Conservation (phyloP, 2,888 invertebrate species). For the Balanococcus diminutus region DNA sequence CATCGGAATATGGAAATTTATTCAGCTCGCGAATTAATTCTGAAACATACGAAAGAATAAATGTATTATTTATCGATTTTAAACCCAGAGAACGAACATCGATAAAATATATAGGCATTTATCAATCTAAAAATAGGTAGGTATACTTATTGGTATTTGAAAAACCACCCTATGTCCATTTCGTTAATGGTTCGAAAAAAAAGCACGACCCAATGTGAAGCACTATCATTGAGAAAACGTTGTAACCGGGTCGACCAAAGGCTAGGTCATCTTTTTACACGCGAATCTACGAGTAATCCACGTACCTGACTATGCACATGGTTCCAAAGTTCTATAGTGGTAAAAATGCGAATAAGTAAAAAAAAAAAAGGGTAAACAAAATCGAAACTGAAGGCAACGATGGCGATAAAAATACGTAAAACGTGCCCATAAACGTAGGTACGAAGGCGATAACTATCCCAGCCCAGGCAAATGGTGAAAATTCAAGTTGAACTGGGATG, state of each 20-base stretch:
- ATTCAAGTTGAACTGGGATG: slow-evolving; percentile 39
- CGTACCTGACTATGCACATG: background rate
- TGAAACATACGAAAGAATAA: background rate
- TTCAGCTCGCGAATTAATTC: background rate
- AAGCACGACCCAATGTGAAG: too few relatives aligned
- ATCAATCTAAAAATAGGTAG: too few relatives aligned
- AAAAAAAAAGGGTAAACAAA: background rate
- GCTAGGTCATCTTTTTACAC: too few relatives aligned
- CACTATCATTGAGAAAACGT: too few relatives aligned
- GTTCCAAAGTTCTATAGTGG: background rate
- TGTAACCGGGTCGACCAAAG: too few relatives aligned
- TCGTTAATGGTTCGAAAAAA: too few relatives aligned
- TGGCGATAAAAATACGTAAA: background rate
- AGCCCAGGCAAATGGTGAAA: background rate
- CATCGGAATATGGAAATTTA: background rate
- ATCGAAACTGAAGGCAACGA: background rate
- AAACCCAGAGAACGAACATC: too few relatives aligned
- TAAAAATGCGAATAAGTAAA: background rate
- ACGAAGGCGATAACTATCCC: slow-evolving; percentile 1
- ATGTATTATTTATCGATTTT: too few relatives aligned
- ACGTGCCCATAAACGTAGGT: background rate
- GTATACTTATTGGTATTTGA: too few relatives aligned
- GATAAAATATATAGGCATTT: too few relatives aligned
- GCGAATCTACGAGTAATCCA: background rate
- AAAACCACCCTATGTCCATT: too few relatives aligned